phyloP scores from a whole-genome alignment of 2,888 invertebrate genomes.

The Neuroscelio doddi region DNA sequence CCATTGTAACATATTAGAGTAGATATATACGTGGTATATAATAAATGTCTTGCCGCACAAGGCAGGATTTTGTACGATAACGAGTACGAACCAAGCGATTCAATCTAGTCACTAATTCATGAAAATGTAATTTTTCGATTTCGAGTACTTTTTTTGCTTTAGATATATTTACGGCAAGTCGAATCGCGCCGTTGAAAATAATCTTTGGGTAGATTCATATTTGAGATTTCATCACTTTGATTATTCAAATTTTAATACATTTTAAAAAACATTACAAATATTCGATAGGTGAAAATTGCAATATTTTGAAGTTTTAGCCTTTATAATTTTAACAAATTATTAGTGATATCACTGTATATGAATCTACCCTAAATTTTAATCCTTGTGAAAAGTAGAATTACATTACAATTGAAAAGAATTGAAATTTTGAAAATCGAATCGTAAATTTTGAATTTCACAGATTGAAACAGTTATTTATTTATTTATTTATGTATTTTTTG shows the following conservation, averaged over 20 bases:
- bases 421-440: not conserved
- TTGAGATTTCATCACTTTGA: not conserved
- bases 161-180: not conserved
- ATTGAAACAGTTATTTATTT: not conserved
- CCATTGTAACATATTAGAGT: slow-evolving; percentile 61
- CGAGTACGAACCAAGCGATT: slow-evolving; percentile 11
- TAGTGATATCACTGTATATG: not conserved
- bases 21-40: slow-evolving; percentile 19
- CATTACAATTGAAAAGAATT: slow-evolving; percentile 7
- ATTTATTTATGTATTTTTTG: not conserved
- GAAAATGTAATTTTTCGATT: slow-evolving; percentile 10
- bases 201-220: not conserved
- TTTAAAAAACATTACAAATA: no score
- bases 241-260: no score
- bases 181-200: not conserved
- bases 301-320: no score
- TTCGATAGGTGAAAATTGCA: no score
- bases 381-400: slow-evolving; percentile 4
- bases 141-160: slow-evolving; percentile 6
- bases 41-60: slow-evolving; percentile 15
- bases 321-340: not conserved
- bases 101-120: slow-evolving; percentile 9
- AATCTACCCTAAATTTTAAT: slow-evolving; percentile 4
- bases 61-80: slow-evolving; percentile 28
- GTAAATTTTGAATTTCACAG: not conserved